Evolutionary conservation across 2,888 invertebrate species (phyloP), one percentile per base, ranked within the genome.

Genomic region (Cryptocheilus praepositus): DNA sequence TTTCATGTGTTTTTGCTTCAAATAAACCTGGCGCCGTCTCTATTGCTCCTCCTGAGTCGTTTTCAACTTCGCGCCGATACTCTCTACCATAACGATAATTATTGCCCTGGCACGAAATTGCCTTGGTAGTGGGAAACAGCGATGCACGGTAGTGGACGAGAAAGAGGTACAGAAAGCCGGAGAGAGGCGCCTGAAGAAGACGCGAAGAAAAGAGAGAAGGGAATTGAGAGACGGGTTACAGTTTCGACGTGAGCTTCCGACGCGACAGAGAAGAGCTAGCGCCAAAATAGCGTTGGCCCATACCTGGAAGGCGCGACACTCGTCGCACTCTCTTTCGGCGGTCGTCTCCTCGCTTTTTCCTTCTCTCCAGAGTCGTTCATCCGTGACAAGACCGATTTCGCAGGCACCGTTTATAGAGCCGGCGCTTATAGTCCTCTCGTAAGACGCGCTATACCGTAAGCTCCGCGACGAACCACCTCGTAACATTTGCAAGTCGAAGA

Each of bases 271-370:
- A 7, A 28, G 18, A 46, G 66, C 66, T 66, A 66, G 66, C 56
- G 70, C 62, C 59, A 66, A 73, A 73, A 73, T 73, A 73, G 71
- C 71, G 68, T 61, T 66, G 71, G 65, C 64, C 73, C 71, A 64
- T 73, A 73, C 70, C 73, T 73, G 71, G 66, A 66, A 64, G 51
- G 43, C 58, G 51, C 46, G 66, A 63, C 45, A 5, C 36, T 36
- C 36, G 36, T 36, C 36, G 28, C 52, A 19, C 67, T 58, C 58
- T 25, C 49, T 7, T 15, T 19, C 49, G 13, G 16, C 13, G 7
- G 16, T 3, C 8, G 16, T 36, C 36, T 7, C 36, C 11, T 36
- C 36, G 36, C 13, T 11, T 36, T 11, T 11, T 36, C 36, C 4
- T 36, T 36, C 36, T 36, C 36, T 36, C 36, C 36, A 36, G 36